phyloP scores from a whole-genome alignment of 2,113 vertebrate species.

The Cranoglanis bouderius region DNA sequence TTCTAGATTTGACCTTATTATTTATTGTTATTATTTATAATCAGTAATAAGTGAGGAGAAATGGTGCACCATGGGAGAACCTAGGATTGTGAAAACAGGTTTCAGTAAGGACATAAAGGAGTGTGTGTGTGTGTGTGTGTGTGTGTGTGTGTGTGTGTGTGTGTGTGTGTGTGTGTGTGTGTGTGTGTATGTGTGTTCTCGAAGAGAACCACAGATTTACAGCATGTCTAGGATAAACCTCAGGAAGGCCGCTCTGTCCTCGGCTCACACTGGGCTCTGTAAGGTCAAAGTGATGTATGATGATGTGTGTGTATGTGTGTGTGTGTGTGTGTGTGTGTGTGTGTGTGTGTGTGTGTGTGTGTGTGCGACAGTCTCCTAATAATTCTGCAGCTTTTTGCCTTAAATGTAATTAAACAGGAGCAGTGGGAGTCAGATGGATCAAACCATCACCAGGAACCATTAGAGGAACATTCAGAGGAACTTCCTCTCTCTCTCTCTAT shows the following conservation, averaged over 20 bases:
- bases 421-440: not conserved
- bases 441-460: slow-evolving; percentile 17
- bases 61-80: not conserved
- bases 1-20: not conserved
- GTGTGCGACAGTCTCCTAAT: not conserved
- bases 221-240: not conserved
- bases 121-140: slow-evolving; percentile 1
- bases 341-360: not conserved
- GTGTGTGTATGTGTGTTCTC: not conserved
- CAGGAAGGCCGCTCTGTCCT: not conserved
- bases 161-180: slow-evolving; percentile 4
- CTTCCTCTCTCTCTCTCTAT: not conserved
- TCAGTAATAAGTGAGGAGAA: not conserved
- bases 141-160: not conserved
- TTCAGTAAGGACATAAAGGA: not conserved
- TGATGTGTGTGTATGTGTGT: slow-evolving; percentile 23
- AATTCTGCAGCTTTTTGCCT: slow-evolving; percentile 23
- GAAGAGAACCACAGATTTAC: not conserved
- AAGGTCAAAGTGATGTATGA: slow-evolving; percentile 28
- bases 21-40: not conserved
- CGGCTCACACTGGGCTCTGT: not conserved
- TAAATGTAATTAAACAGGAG: slow-evolving; percentile 35
- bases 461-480: not conserved
- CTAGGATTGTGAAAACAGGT: not conserved
- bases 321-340: slow-evolving; percentile 23